Percentiles rank a stretch among this genome's conserved stretches.
Evolutionary conservation across 2,888 invertebrate genomes (phyloP).

Genomic region (Neuroscelio doddi): DNA sequence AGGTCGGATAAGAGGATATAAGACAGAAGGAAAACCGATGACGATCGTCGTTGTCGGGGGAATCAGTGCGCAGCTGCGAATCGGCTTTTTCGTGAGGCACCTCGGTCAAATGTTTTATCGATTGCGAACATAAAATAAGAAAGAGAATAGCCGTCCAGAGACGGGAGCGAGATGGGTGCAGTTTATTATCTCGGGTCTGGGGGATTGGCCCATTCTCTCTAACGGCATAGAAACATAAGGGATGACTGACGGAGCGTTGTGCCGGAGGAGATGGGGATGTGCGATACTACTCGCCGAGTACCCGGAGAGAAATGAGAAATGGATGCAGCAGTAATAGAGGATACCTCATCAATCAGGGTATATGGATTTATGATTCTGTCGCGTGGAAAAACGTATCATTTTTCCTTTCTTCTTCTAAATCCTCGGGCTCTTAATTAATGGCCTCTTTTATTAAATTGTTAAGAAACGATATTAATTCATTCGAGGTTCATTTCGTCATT

Average conservation of each 20-base stretch:
- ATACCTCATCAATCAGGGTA: constrained; percentile 15
- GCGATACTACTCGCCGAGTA: no score
- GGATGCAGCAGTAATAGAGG: constrained; percentile 7
- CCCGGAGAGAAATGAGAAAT: not conserved
- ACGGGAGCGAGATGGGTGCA: constrained; percentile 13
- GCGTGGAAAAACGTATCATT: not conserved
- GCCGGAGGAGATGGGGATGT: not conserved
- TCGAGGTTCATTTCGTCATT: no score
- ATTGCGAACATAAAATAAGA: constrained; percentile 42
- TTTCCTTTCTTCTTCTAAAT: no score
- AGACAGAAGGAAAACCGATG: no score
- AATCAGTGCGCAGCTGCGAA: constrained; percentile 47
- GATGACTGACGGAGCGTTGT: constrained; percentile 15
- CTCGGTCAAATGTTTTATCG: constrained; percentile 50
- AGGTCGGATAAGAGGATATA: no score
- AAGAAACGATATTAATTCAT: no score
- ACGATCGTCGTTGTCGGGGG: constrained; percentile 21
- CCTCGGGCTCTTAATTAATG: not conserved
- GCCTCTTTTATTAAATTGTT: no score
- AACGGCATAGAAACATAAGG: not conserved
- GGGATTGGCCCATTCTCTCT: constrained; percentile 11
- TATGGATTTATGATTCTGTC: not conserved
- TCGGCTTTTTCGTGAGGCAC: constrained; percentile 35
- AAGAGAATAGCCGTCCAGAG: constrained; percentile 23
- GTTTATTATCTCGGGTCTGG: constrained; percentile 23